phyloP scores from a whole-genome alignment of 30 jellyfish, hydroid and myxozoan genomes.

The Hydractinia symbiolongicarpus region DNA sequence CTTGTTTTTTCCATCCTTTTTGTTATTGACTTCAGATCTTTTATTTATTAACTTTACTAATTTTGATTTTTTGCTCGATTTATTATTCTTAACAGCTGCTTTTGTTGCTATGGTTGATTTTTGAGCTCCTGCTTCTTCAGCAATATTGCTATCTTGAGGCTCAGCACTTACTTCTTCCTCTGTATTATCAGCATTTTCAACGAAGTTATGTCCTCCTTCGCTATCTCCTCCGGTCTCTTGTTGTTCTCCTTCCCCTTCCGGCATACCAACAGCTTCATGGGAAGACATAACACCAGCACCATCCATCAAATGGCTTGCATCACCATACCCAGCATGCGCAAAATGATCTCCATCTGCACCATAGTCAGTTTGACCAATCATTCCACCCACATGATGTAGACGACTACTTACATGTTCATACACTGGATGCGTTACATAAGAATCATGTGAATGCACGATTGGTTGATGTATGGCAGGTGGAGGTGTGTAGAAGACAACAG shows the following conservation, averaged over 20 bases:
- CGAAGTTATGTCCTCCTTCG: conserved; percentile 14
- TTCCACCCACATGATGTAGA: conserved; percentile 77
- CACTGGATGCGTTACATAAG: conserved; percentile 64
- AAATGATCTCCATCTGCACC: conserved; percentile 22
- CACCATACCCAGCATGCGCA: neutral
- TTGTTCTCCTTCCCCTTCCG: neutral
- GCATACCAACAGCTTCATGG: neutral
- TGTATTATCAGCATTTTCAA: conserved; percentile 17
- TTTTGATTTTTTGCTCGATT: conserved; percentile 18
- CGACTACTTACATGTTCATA: conserved; percentile 80
- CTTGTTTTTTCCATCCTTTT: conserved; percentile 40
- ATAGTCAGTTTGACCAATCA: conserved; percentile 17
- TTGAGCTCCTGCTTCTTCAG: conserved; percentile 14
- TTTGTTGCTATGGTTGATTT: conserved; percentile 23
- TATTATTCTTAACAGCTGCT: conserved; percentile 43
- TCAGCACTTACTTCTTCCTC: conserved; percentile 25
- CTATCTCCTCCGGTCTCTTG: conserved; percentile 22
- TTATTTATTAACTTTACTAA: neutral
- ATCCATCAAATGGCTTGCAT: neutral
- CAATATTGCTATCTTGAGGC: neutral
- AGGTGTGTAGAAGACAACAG: conserved; percentile 95
- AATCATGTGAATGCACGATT: conserved; percentile 66
- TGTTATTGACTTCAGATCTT: conserved; percentile 20
- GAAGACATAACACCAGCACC: conserved; percentile 13
- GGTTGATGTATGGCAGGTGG: conserved; percentile 94